A percentile compares a stretch with the other conserved stretches of the same genome.
These are phyloP conservation scores for Megaptera novaeangliae DNA, from an alignment of 2,113 vertebrate species.

Conservation along the genomic window DNA sequence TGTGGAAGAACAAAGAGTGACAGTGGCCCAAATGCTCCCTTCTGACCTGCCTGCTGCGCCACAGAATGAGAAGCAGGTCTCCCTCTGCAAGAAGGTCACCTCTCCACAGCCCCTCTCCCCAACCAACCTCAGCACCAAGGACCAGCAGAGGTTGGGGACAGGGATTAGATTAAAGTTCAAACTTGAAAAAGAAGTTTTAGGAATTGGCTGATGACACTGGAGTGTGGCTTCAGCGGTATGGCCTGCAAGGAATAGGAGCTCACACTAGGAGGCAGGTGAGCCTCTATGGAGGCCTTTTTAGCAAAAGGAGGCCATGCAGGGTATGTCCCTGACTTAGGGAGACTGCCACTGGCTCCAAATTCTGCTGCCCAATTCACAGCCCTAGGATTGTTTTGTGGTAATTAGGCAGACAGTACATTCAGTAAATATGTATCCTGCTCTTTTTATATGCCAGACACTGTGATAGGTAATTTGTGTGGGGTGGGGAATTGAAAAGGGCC, in stretches of 20 bases:
- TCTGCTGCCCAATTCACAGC: not conserved
- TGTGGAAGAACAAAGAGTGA: not conserved
- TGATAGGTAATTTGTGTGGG: not conserved
- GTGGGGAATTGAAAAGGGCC: not conserved
- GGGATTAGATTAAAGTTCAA: not conserved
- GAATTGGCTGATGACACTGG: not conserved
- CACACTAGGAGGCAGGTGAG: not conserved
- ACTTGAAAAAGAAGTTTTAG: not conserved
- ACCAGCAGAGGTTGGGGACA: not conserved
- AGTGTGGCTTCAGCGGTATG: not conserved
- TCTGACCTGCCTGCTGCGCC: rapidly evolving
- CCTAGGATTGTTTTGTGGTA: not conserved
- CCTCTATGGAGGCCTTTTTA: not conserved
- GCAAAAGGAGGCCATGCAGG: not conserved
- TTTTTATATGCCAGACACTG: not conserved
- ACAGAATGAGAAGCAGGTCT: not conserved
- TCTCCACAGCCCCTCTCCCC: not conserved
- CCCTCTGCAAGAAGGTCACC: not conserved
- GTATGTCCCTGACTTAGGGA: not conserved
- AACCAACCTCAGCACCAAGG: not conserved
- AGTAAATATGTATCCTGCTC: not conserved
- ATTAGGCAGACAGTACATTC: not conserved
- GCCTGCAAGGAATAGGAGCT: not conserved
- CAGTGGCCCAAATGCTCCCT: not conserved
- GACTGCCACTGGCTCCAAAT: not conserved